These are phyloP conservation scores for Leptinotarsa lineolata DNA, from an alignment of 1,140 invertebrate genomes.

Conservation along the genomic window DNA sequence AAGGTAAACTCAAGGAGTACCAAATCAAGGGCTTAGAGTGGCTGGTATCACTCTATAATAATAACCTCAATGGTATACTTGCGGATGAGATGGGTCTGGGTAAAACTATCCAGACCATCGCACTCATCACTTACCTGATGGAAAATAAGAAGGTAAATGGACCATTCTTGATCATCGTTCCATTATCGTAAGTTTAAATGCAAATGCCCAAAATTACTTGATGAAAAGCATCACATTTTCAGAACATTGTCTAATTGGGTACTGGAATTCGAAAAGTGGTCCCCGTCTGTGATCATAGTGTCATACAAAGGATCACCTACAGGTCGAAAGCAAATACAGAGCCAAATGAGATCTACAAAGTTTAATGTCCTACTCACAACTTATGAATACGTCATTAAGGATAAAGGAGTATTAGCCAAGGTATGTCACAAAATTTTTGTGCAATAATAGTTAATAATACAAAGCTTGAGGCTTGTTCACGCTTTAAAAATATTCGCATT, in stretches of 20 bases:
- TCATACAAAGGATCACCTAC: slow-evolving; percentile 95
- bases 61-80: slow-evolving; percentile 96
- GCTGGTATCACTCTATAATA: slow-evolving; percentile 98
- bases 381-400: slow-evolving; percentile 95
- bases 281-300: slow-evolving; percentile 98
- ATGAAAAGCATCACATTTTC: neutral
- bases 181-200: slow-evolving; percentile 72
- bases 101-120: slow-evolving; percentile 99
- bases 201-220: neutral
- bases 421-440: neutral
- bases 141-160: slow-evolving; percentile 89
- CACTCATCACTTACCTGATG: slow-evolving; percentile 96
- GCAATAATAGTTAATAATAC: too few relatives aligned
- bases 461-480: too few relatives aligned
- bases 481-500: too few relatives aligned
- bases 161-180: slow-evolving; percentile 97
- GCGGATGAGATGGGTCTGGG: slow-evolving; percentile 92
- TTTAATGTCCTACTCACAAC: slow-evolving; percentile 98
- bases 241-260: slow-evolving; percentile 99
- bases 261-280: slow-evolving; percentile 99
- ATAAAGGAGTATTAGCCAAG: slow-evolving; percentile 67
- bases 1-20: slow-evolving; percentile 93
- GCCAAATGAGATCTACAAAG: slow-evolving; percentile 87
- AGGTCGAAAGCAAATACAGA: slow-evolving; percentile 80
- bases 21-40: slow-evolving; percentile 97